A percentile compares a stretch with the other conserved stretches of the same genome.
Conservation (phyloP, 1,140 invertebrate genomes). For the Hylaeus volcanicus region DNA sequence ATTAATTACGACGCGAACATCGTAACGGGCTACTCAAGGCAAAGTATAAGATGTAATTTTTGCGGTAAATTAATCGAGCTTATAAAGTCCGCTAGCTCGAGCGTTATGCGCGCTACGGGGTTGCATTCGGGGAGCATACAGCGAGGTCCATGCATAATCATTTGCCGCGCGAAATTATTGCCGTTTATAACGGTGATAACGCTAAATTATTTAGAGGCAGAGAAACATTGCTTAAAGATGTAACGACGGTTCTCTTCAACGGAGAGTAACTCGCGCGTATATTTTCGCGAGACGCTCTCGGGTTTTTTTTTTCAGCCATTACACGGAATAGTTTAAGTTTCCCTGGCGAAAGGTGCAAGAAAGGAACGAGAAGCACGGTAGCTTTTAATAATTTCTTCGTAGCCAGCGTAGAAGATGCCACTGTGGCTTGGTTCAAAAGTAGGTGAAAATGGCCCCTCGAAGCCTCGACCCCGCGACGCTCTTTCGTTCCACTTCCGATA, state of each 20-base stretch:
- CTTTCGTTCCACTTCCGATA: constrained; percentile 2
- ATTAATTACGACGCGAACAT: constrained; percentile 10
- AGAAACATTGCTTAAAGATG: not conserved
- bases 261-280: not conserved
- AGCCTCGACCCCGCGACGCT: not conserved
- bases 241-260: not conserved
- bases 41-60: no score
- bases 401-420: not conserved
- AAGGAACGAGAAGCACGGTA: not conserved
- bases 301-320: not conserved
- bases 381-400: constrained; percentile 28
- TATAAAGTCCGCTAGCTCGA: no score
- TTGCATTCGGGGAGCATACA: no score
- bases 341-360: not conserved
- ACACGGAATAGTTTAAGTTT: constrained; percentile 36
- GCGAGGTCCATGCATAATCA: no score
- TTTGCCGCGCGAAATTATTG: not conserved
- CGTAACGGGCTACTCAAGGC: no score
- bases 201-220: constrained; percentile 30
- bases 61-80: no score
- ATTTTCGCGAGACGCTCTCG: constrained; percentile 1
- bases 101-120: no score
- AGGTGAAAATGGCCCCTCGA: not conserved
- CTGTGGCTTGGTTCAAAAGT: not conserved
- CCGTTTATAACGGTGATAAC: constrained; percentile 11